Base-by-base conservation (phyloP, 2,888 invertebrate species). In the Trissonchulus latispiculum region DNA sequence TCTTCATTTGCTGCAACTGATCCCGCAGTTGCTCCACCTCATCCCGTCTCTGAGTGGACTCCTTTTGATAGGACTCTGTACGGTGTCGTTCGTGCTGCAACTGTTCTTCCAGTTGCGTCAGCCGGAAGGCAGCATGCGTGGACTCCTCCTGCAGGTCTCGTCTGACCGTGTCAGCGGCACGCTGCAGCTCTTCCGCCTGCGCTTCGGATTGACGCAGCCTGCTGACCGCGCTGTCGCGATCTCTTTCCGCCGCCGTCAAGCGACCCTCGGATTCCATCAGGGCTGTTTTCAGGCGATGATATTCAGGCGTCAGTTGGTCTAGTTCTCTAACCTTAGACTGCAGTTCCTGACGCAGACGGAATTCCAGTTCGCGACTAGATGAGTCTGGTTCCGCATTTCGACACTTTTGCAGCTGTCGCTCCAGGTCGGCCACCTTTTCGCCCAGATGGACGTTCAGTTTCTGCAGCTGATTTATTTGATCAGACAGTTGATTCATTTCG, bases 401-500 rank as follows among this genome's bases (percentile, higher is more conserved):
- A 48, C 8, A 8, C 48, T 8, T 48, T 48, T 48, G 48, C 48
- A 48, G 8, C 8, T 48, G 8, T 48, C 48, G 48, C 23, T 48
- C 48, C 23, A 48, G 48, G 23, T 48, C 48, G 48, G 8, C 48
- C 48, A 48, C 8, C 23, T 48, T 48, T 23, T 48, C 48, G 48
- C 8, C 48, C 48, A 48, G 23, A 48, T 15, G 48, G 8, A 36
- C 33, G 36, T 68, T 68, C 36, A 35, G 36, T 31, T n/a, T 2
- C 8, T 68, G 69, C 36, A 33, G 3, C 69, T 68, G 69, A 33
- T 33, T 68, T n/a, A 68, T 28, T 33, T 68, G 35, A 36, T 68
- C 69, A n/a, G 29, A 35, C 69, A 68, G 36, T n/a, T 36, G 69
- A 33, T 68, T 68, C 18, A 33, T 33, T 68, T 68, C 69, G 36